Evolutionary conservation across 2,888 invertebrate genomes (phyloP).

Genomic region (Thymelicus sylvestris): DNA sequence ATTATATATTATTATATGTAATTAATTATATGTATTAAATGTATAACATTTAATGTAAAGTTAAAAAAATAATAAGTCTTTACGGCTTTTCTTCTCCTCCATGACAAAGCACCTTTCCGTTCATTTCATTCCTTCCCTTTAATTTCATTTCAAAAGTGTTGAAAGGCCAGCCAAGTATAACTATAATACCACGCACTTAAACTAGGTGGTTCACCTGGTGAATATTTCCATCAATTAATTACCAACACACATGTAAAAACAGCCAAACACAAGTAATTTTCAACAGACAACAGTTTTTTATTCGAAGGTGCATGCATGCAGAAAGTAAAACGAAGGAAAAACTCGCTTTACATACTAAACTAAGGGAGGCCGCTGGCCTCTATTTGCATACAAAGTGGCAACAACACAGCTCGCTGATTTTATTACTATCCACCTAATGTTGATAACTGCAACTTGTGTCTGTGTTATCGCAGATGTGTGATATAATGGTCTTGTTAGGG

Average conservation of each 20-base stretch:
- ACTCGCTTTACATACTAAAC: slow-evolving; percentile 33
- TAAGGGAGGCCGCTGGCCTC: slow-evolving; percentile 17
- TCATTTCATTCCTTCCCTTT: too few relatives aligned
- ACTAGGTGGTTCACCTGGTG: too few relatives aligned
- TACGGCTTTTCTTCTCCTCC: too few relatives aligned
- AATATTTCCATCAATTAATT: too few relatives aligned
- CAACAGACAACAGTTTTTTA: not conserved
- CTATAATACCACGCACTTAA: too few relatives aligned
- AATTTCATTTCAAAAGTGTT: too few relatives aligned
- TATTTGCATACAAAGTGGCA: slow-evolving; percentile 72
- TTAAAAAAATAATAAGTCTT: too few relatives aligned
- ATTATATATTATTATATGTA: too few relatives aligned
- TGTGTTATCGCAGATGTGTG: not conserved
- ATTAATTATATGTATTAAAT: too few relatives aligned
- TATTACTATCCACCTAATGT: slow-evolving; percentile 12
- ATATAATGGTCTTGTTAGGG: not conserved
- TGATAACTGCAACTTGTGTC: not conserved
- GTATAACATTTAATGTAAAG: too few relatives aligned
- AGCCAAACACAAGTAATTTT: not conserved
- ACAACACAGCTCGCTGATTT: slow-evolving; percentile 43
- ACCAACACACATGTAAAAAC: not conserved
- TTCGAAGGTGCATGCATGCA: slow-evolving; percentile 8
- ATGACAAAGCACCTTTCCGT: too few relatives aligned
- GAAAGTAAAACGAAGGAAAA: slow-evolving; percentile 26
- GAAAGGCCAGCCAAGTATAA: too few relatives aligned